These are phyloP conservation scores for Tenualosa thibaudeaui DNA, from an alignment of 2,797 vertebrate genomes.

Conservation along the genomic window DNA sequence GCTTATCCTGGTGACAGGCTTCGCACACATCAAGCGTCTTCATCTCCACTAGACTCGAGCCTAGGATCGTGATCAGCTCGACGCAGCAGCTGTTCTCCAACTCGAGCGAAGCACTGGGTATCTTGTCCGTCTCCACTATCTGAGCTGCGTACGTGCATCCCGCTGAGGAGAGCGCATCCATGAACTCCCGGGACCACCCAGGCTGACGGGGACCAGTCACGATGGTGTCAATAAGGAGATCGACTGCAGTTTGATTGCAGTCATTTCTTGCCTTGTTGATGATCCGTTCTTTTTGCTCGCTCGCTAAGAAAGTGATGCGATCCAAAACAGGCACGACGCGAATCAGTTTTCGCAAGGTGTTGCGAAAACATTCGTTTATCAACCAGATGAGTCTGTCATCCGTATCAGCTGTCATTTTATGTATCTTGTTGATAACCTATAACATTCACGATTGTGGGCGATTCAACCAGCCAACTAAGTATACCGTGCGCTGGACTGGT, in stretches of 20 bases:
- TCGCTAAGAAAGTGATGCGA: slow-evolving; percentile 60
- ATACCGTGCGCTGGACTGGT: background rate
- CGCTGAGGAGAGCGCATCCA: slow-evolving; percentile 56
- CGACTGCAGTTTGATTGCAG: slow-evolving; percentile 54
- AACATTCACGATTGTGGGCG: background rate
- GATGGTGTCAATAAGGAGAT: slow-evolving; percentile 64
- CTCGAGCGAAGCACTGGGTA: slow-evolving; percentile 66
- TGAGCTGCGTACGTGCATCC: slow-evolving; percentile 63
- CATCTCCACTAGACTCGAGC: slow-evolving; percentile 60
- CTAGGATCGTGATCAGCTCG: slow-evolving; percentile 61
- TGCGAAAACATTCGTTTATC: slow-evolving; percentile 58
- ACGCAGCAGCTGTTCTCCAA: slow-evolving; percentile 61
- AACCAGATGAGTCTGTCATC: slow-evolving; percentile 8
- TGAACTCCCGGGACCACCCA: slow-evolving; percentile 64
- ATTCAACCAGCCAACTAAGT: background rate
- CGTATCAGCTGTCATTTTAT: background rate
- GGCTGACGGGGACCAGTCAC: slow-evolving; percentile 6
- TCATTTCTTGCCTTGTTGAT: accelerated
- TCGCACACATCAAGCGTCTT: slow-evolving; percentile 53
- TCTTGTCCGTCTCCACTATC: slow-evolving; percentile 64
- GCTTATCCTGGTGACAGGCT: slow-evolving; percentile 52
- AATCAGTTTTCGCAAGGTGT: slow-evolving; percentile 58
- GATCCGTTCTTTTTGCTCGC: slow-evolving; percentile 52
- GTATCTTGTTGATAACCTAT: background rate
- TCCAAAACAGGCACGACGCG: slow-evolving; percentile 69